These are phyloP conservation scores for Drosophila kuntzei DNA, from an alignment of 2,888 invertebrate species.

Conservation along the genomic window DNA sequence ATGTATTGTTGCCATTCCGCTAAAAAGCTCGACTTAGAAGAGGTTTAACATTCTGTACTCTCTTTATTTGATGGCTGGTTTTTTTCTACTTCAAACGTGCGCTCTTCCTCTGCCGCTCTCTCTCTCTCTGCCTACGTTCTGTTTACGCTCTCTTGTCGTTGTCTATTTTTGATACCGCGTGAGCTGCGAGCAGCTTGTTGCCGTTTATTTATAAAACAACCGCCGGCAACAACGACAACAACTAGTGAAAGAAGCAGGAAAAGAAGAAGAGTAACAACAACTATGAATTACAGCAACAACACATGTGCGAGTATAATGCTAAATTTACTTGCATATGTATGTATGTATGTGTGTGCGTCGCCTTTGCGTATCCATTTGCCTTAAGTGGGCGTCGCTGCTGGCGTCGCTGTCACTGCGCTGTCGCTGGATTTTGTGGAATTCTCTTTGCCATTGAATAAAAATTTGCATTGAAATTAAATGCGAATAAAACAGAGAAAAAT, in stretches of 20 bases:
- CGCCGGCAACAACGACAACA: conserved; percentile 51
- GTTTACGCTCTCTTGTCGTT: conserved; percentile 19
- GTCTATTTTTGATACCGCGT: conserved; percentile 62
- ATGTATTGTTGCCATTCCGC: not conserved
- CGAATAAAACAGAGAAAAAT: conserved; percentile 15
- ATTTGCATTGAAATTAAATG: conserved; percentile 50
- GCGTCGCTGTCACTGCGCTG: not conserved
- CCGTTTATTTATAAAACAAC: conserved; percentile 70
- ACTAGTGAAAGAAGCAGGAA: not conserved
- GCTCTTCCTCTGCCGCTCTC: not conserved
- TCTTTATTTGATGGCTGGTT: too few relatives aligned
- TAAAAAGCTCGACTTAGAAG: not conserved
- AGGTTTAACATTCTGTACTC: not conserved
- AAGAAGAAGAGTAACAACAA: conserved; percentile 34
- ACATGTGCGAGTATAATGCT: conserved; percentile 29
- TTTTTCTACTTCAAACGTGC: not conserved
- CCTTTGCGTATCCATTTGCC: conserved; percentile 25
- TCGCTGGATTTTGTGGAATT: conserved; percentile 55
- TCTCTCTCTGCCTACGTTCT: not conserved
- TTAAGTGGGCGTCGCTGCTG: conserved; percentile 44
- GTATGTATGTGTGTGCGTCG: conserved; percentile 6
- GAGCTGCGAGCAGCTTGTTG: conserved; percentile 71
- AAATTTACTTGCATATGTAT: conserved; percentile 28
- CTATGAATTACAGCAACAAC: conserved; percentile 50
- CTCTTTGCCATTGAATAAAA: conserved; percentile 56